phyloP scores from a whole-genome alignment of 1,140 invertebrate genomes.

The Cepaea nemoralis region DNA sequence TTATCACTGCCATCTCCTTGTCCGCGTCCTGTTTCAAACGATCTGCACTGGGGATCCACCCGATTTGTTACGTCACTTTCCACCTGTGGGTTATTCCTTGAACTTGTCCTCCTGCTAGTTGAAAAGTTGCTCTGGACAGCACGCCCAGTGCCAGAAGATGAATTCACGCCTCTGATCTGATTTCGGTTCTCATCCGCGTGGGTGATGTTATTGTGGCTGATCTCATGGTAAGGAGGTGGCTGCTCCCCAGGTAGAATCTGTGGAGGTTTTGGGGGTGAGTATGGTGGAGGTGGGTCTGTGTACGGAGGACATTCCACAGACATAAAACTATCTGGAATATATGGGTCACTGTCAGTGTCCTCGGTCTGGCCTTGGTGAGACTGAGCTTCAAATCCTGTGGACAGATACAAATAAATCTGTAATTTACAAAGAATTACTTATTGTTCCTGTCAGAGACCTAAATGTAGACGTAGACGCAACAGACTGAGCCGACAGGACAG shows the following conservation, averaged over 20 bases:
- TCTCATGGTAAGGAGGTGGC: constrained; percentile 67
- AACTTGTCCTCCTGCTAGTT: neutral
- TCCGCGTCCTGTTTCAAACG: constrained; percentile 33
- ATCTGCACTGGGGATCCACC: neutral
- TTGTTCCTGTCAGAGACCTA: too few relatives aligned
- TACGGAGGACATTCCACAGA: constrained; percentile 68
- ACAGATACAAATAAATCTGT: neutral
- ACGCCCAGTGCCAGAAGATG: neutral
- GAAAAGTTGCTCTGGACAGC: neutral
- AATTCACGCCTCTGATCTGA: neutral
- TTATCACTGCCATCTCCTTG: constrained; percentile 22
- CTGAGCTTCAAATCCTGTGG: constrained; percentile 48
- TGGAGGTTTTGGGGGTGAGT: constrained; percentile 67
- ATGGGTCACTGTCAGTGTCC: constrained; percentile 55
- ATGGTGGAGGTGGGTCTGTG: constrained; percentile 69
- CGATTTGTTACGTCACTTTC: constrained; percentile 11
- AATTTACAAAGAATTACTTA: too few relatives aligned
- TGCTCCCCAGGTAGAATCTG: constrained; percentile 56
- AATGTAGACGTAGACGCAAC: too few relatives aligned
- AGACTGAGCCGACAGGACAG: too few relatives aligned
- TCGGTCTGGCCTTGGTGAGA: constrained; percentile 49
- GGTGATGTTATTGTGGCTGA: constrained; percentile 43
- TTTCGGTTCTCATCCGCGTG: constrained; percentile 17
- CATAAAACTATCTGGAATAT: constrained; percentile 60
- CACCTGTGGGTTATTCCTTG: neutral